Evolutionary conservation across 2,797 vertebrate species (phyloP).

Genomic region (Calcarius lapponicus): DNA sequence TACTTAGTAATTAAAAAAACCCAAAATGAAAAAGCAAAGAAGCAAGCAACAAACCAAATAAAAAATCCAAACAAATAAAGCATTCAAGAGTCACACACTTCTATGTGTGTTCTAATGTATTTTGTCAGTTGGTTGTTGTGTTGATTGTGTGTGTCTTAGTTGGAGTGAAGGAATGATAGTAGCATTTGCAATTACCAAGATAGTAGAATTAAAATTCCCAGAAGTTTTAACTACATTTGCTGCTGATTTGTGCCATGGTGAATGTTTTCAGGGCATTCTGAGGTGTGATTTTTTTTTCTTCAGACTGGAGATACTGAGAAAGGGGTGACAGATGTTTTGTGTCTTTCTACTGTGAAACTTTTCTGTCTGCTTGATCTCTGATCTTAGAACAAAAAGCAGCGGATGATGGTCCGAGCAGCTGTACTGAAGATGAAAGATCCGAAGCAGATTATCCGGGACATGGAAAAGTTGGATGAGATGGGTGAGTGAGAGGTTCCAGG

Average conservation of each 20-base stretch:
- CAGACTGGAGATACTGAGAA: neutral
- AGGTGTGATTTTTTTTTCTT: neutral
- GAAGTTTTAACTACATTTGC: neutral
- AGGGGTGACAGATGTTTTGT: neutral
- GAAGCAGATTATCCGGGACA: slow-evolving; percentile 96
- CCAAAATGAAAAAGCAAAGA: neutral
- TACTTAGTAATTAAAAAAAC: neutral
- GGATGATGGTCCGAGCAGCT: slow-evolving; percentile 98
- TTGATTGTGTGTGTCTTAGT: neutral
- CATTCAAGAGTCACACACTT: neutral
- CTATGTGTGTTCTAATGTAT: neutral
- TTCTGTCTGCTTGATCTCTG: neutral
- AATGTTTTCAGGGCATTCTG: neutral
- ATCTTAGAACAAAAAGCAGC: slow-evolving; percentile 94
- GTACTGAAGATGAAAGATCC: slow-evolving; percentile 99
- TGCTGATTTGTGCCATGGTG: neutral
- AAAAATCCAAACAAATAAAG: neutral
- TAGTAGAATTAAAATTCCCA: neutral
- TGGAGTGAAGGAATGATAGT: neutral
- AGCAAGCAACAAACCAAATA: neutral
- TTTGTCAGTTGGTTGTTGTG: neutral
- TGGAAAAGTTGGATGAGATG: slow-evolving; percentile 99
- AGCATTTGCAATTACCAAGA: neutral
- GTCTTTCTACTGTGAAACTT: neutral
- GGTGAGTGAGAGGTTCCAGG: slow-evolving; percentile 77